Base-by-base conservation (phyloP, 2,113 vertebrate species). In the Vombatus ursinus region DNA sequence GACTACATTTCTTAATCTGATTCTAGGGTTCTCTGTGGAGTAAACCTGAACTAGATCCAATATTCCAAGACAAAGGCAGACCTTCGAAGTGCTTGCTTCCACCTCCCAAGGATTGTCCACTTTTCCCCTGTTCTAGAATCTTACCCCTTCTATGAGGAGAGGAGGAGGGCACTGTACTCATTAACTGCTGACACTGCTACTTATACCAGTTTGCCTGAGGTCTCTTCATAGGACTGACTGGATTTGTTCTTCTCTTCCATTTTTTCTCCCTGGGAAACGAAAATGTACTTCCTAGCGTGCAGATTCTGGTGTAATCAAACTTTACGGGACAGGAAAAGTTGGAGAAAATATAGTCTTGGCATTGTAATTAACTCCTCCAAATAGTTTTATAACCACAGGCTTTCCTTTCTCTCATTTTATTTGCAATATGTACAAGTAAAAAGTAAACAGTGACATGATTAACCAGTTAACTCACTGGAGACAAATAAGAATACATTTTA, bases 341-440 rank as follows among this genome's bases (percentile, higher is more conserved):
- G 96, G 96, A 97, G 96, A 98, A 98, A 97, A 91, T 97, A 91
- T 51, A 91, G 51, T 92, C 96, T 93, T 96, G 61, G n/a, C 90
- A 93, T 90, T 96, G 68, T 90, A 98, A 98, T 95, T 98, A 97
- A 52, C 91, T 98, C 95, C 97, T 96, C 94, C 37, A 98, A 97
- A 97, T 8, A 95, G 93, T 31, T 94, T 95, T 97, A 93, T 97
- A 97, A 90, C 96, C 95, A 97, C 91, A 98, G 94, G 26, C 61
- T 97, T 96, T 84, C 95, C 91, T 97, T 89, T 52, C 97, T 96
- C 93, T 92, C 95, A 90, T 97, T 97, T 96, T 90, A 96, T 95
- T 92, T 90, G 91, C 51, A 93, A 84, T 52, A 77, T 93, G 1
- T 50, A 95, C 3, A 93, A 37, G 31, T 96, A 93, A 97, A 96